A percentile compares a stretch with the other conserved stretches of the same genome.
Evolutionary conservation across 2,888 invertebrate species (phyloP).

Genomic region (Pyrocoelia pectoralis): DNA sequence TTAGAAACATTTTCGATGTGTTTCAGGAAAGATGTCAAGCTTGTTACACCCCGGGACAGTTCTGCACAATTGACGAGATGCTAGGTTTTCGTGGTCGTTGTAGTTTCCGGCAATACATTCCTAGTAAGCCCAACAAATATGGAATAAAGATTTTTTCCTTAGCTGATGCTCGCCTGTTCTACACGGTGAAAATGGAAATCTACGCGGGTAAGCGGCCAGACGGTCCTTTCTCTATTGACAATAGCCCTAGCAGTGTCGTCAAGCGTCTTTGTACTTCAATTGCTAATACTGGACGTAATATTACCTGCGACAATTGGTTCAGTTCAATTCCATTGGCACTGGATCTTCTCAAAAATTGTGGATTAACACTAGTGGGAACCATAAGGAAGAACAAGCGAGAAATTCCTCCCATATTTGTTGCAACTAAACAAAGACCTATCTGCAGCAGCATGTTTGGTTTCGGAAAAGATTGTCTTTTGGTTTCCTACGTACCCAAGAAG

Average conservation of each 20-base stretch:
- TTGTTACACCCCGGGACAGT: neutral
- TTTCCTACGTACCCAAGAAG: neutral
- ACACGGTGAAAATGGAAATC: conserved; percentile 28
- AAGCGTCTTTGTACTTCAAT: conserved; percentile 20
- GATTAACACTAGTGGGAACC: conserved; percentile 13
- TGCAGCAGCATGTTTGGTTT: conserved; percentile 7
- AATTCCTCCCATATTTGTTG: conserved; percentile 9
- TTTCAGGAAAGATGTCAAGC: neutral
- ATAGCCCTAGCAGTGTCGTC: conserved; percentile 22
- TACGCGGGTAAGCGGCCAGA: conserved; percentile 31
- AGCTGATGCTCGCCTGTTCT: conserved; percentile 21
- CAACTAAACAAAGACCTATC: neutral
- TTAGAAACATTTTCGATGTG: neutral
- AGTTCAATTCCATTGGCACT: conserved; percentile 14
- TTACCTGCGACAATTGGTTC: conserved; percentile 28
- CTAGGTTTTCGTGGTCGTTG: neutral
- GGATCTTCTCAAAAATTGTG: conserved; percentile 7
- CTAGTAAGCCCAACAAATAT: conserved; percentile 38
- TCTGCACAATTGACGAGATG: conserved; percentile 6
- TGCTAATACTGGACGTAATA: neutral
- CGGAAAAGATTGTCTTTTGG: neutral
- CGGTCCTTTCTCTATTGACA: conserved; percentile 14
- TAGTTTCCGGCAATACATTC: conserved; percentile 36
- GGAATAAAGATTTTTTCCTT: conserved; percentile 30
- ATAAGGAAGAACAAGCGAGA: conserved; percentile 8